Evolutionary conservation across 2,888 invertebrate species (phyloP), one percentile per base, ranked within the genome.

Genomic region (Ceratothoa steindachneri): DNA sequence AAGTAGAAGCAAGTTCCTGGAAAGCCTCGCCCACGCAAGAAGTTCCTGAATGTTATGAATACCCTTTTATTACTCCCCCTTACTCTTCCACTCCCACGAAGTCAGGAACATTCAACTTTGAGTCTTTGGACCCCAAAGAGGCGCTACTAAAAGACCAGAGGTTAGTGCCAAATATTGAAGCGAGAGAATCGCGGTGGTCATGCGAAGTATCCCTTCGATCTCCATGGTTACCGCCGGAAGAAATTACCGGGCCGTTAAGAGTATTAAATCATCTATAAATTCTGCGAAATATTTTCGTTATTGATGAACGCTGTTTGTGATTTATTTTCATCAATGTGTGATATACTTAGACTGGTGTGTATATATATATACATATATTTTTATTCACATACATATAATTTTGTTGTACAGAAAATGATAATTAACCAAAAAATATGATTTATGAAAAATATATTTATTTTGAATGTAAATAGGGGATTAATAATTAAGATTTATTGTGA

Each of bases 11-110:
- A 53, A 60, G 24, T 60, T 52, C 53, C 1, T 78, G 75, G 75
- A 78, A 78, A 65, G 70, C 75, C n/a, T 78, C 78, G n/a, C 78
- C 78, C 4, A 75, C 73, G 1, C 78, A 78, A 53, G 78, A 75
- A 30, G 78, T 78, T 24, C 78, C 78, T 9, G 78, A 78, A 9
- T 75, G 73, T 60, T 73, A 73, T 3, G 78, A 78, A 64, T 72
- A 73, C 69, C 67, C 74, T 29, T 78, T 73, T 67, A 64, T 78
- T 51, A 78, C 78, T 15, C 78, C 78, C 12, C 78, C 78, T 1
- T 75, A 75, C 55, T 73, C 75, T 0, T 68, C 73, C 7, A 60
- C 60, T 2, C 76, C 70, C 52, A 55, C 70, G n/a, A 73, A 73
- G 52, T 29, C 60, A 22, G 30, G 30, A 27, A 28, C 55, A 27